These are phyloP conservation scores for Plagodis pulveraria DNA, from an alignment of 2,888 invertebrate species.

Conservation along the genomic window DNA sequence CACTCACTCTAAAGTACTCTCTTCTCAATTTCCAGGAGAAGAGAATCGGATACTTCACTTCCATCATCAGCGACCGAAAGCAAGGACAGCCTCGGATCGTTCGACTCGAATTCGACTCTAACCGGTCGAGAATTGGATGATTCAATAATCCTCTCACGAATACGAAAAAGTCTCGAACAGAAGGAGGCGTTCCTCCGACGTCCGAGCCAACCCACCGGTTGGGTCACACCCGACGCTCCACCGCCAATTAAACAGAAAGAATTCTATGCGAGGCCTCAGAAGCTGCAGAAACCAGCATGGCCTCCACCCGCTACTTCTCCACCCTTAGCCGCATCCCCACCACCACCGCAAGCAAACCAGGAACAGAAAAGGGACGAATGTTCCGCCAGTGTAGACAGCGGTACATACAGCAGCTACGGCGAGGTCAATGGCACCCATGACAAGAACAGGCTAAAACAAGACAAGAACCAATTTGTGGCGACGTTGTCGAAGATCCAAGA, in stretches of 20 bases:
- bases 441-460: slow-evolving; percentile 70
- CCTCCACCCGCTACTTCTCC: slow-evolving; percentile 84
- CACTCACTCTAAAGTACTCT: neutral
- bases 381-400: slow-evolving; percentile 77
- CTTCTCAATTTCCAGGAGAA: slow-evolving; percentile 56
- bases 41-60: slow-evolving; percentile 86
- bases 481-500: slow-evolving; percentile 88
- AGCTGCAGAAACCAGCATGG: slow-evolving; percentile 89
- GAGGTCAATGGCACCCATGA: slow-evolving; percentile 75
- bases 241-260: slow-evolving; percentile 87
- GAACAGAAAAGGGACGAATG: slow-evolving; percentile 77
- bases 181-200: slow-evolving; percentile 95
- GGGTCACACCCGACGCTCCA: slow-evolving; percentile 80
- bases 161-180: slow-evolving; percentile 94
- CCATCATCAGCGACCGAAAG: slow-evolving; percentile 87
- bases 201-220: slow-evolving; percentile 88
- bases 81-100: slow-evolving; percentile 88
- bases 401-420: slow-evolving; percentile 76
- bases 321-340: slow-evolving; percentile 86
- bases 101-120: slow-evolving; percentile 88
- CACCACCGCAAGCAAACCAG: slow-evolving; percentile 66
- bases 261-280: slow-evolving; percentile 92
- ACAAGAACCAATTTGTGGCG: slow-evolving; percentile 82
- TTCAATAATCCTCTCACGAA: slow-evolving; percentile 89
- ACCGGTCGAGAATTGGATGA: slow-evolving; percentile 89